Base-by-base conservation (phyloP, 2,797 vertebrate species). In the Hypotaenidia philippensis region DNA sequence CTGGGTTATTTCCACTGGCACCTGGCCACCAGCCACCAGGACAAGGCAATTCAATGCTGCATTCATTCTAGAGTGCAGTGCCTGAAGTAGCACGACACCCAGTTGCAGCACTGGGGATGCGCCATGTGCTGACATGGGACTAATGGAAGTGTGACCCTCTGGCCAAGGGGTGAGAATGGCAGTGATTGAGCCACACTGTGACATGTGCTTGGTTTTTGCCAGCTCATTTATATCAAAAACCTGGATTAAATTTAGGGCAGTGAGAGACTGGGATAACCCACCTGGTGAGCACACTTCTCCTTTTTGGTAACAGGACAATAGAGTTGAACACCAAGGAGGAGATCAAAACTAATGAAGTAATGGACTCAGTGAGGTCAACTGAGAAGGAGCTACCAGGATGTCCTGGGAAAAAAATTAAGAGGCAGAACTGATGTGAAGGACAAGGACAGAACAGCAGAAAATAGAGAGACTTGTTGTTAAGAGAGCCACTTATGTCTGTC, bases 211-310 rank as follows among this genome's bases (percentile, higher is more conserved):
- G 32, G 11, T 64, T 49, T 60, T 95, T 44, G 60, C 45, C 81
- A 74, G 65, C 25, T 93, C 63, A 71, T 79, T 83, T 82, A 31
- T 83, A 89, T 80, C 76, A 71, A 78, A 95, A 95, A 59, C 10
- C 4, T 69, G 47, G 31, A 78, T 66, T 66, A 93, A 59, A 55
- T 76, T 57, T 55, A 68, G 22, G 61, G 27, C 5, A 3, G n/a
- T 20, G 20, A 92, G 56, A 61, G 41, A 78, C 2, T 76, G 40
- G 29, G 68, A 31, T 79, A 88, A 84, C 59, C 25, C 64, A 72
- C 8, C 32, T 36, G 13, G 79, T 78, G 59, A 81, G 45, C 11
- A 38, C 36, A 29, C 16, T 45, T 81, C 25, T 74, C 36, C 29
- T 52, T 82, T 74, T 56, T 49, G 10, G 26, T 34, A 85, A 90